Conservation (phyloP, 1,140 invertebrate species). For the Brachionus plicatilis region DNA sequence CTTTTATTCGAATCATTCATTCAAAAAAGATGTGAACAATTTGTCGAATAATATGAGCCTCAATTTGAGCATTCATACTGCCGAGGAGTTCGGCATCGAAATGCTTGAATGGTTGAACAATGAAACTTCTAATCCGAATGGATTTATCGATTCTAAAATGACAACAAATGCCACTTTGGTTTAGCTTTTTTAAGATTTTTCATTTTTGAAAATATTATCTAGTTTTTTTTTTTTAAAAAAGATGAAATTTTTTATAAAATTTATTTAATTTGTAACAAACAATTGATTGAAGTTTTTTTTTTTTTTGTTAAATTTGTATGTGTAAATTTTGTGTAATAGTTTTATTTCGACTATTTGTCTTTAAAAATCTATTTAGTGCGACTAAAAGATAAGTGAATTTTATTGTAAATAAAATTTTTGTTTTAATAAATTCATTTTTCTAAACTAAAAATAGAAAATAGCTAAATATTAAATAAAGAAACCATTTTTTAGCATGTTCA, state of each 20-base stretch:
- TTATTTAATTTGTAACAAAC: background rate
- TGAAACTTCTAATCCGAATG: background rate
- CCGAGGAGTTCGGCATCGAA: constrained; percentile 37
- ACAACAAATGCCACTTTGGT: constrained; percentile 17
- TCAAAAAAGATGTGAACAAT: constrained; percentile 17
- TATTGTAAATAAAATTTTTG: background rate
- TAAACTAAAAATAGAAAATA: background rate
- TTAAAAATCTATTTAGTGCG: background rate
- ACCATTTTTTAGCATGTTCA: too few species aligned
- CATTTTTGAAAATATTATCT: background rate
- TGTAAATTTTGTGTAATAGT: background rate
- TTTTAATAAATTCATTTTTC: background rate
- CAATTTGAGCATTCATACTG: constrained; percentile 37
- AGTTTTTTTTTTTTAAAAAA: background rate
- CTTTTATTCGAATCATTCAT: constrained; percentile 20
- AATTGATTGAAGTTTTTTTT: background rate
- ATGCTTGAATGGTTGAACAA: constrained; percentile 38
- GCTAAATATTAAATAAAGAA: too few species aligned
- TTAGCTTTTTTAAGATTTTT: background rate
- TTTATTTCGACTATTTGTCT: background rate
- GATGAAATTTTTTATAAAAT: background rate
- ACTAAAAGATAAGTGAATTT: background rate
- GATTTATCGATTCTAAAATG: constrained; percentile 2
- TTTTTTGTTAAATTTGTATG: background rate
- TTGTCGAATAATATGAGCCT: constrained; percentile 29